These are phyloP conservation scores for Eulemur mongoz DNA, from an alignment of 2,797 vertebrate species.

Conservation along the genomic window DNA sequence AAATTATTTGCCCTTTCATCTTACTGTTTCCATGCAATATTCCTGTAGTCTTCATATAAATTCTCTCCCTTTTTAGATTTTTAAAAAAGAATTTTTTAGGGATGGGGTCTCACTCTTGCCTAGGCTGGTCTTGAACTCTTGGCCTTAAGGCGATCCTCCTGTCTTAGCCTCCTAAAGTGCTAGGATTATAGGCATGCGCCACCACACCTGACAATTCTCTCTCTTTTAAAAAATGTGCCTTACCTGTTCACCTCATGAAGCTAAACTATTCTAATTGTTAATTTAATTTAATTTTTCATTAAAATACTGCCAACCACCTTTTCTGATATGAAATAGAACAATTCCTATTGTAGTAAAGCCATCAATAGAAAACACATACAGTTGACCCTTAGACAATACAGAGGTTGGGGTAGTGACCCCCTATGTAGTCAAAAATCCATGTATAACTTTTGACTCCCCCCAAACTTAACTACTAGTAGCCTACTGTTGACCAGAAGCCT, in stretches of 20 bases:
- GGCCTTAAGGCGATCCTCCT: no score
- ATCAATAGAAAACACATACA: not conserved
- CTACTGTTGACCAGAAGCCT: not conserved
- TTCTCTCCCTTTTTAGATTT: not conserved
- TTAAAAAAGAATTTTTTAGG: no score
- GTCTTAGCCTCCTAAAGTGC: no score
- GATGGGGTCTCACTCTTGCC: no score
- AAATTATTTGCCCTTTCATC: not conserved
- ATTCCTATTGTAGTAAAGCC: not conserved
- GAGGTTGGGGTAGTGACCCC: not conserved
- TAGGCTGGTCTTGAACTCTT: no score
- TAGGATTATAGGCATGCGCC: no score
- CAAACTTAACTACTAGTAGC: not conserved
- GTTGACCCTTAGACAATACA: not conserved
- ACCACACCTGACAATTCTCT: no score
- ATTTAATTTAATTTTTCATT: not conserved
- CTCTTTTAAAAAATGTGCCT: not conserved
- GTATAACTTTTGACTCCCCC: not conserved
- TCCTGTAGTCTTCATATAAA: not conserved
- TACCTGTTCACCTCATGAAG: not conserved
- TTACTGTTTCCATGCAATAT: not conserved
- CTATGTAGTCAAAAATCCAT: not conserved
- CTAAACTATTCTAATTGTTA: not conserved
- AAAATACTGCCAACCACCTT: not conserved
- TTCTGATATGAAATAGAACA: not conserved